Evolutionary conservation across 2,113 vertebrate genomes (phyloP), one percentile per base, ranked within the genome.

Genomic region (Danionella cerebrum): DNA sequence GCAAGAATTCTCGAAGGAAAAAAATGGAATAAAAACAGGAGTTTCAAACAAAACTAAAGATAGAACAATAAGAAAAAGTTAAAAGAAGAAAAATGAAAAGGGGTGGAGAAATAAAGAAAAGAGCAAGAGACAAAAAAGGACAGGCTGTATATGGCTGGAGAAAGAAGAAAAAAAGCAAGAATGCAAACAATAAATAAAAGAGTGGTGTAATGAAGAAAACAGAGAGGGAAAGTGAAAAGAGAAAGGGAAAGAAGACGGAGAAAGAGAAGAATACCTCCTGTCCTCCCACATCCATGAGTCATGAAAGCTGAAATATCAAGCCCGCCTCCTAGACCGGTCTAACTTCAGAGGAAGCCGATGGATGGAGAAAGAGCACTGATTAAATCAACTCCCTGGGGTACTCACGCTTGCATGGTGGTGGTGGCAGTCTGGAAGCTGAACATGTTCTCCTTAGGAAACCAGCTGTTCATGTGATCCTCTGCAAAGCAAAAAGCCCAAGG

Each of bases 351-450:
- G 52, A 39, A 64, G 6, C 31, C 12, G 25, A 24, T 25, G 55
- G 12, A 33, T 22, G 3, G n/a, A 13, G 22, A 25, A 4, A 33
- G 62, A 76, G 63, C 22, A 11, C 5, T 41, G 52, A 68, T 45
- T 33, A 70, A 22, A 42, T 52, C 12, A 22, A 19, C 6, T 29
- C 59, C 31, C 62, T 18, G 7, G 58, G 62, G 50, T 85, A 95
- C 96, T 98, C 86, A 98, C 95, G 95, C 96, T 91, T 98, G 96
- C 94, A 98, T 95, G 89, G 96, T 97, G 84, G 96, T 98, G 71
- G 91, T 95, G 54, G 96, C 93, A 4, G 94, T 94, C 78, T 97
- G 94, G 82, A 98, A 97, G 83, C 89, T 97, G 86, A 97, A 96
- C 84, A 97, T 92, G 77, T 92, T 98, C 83, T 98, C 95, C 79